These are phyloP conservation scores for Opisthograptis luteolata DNA, from an alignment of 2,888 invertebrate species.

Conservation along the genomic window DNA sequence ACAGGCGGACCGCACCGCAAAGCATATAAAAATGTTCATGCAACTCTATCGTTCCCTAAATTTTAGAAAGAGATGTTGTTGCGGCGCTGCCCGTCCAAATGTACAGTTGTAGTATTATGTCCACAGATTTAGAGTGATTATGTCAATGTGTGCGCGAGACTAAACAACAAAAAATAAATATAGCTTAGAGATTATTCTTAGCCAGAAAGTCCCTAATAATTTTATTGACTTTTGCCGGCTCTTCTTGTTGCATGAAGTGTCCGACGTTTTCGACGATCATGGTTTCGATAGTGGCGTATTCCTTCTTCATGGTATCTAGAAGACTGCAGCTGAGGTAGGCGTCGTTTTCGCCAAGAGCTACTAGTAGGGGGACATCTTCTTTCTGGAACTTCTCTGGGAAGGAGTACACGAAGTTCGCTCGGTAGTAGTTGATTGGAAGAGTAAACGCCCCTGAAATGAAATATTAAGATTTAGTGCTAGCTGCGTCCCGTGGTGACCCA, in stretches of 20 bases:
- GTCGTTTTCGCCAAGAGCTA: conserved; percentile 76
- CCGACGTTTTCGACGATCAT: conserved; percentile 68
- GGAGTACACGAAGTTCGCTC: conserved; percentile 68
- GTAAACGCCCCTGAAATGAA: conserved; percentile 78
- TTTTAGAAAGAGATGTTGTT: no score
- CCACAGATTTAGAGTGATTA: no score
- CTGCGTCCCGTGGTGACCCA: no score
- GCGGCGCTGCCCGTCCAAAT: no score
- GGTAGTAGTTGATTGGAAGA: conserved; percentile 83
- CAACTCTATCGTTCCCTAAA: no score
- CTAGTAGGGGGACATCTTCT: conserved; percentile 70
- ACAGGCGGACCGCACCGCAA: no score
- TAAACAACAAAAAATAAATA: no score
- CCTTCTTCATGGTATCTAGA: conserved; percentile 62
- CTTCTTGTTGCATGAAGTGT: conserved; percentile 84
- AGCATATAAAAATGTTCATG: no score
- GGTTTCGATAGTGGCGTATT: conserved; percentile 71
- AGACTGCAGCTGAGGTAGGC: conserved; percentile 53
- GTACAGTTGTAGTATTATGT: no score
- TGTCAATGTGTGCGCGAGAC: no score
- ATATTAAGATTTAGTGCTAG: no score
- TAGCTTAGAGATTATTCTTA: conserved; percentile 58
- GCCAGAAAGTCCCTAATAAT: conserved; percentile 75
- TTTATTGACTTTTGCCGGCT: conserved; percentile 78
- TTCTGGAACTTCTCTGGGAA: conserved; percentile 51